phyloP scores from a whole-genome alignment of 2,888 invertebrate genomes.

The Chrysomela aeneicollis region DNA sequence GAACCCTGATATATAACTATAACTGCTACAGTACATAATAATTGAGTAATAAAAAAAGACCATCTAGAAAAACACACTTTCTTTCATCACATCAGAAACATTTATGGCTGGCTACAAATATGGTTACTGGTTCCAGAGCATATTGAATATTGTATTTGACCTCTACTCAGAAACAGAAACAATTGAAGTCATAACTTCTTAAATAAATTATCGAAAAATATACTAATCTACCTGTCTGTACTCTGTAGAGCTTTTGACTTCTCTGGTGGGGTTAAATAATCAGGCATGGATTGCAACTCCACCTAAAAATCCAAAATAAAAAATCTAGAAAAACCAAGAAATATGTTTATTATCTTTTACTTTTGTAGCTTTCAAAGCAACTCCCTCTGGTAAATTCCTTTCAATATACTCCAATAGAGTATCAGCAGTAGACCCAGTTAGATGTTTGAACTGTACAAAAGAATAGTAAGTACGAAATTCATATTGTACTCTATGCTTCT shows the following conservation, averaged over 20 bases:
- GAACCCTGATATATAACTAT: no score
- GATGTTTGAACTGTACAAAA: conserved; percentile 79
- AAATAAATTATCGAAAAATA: background rate
- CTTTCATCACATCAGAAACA: no score
- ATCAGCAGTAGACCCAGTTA: conserved; percentile 95
- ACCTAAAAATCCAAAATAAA: conserved; percentile 21
- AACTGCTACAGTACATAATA: no score
- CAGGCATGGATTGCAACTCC: conserved; percentile 25
- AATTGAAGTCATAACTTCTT: background rate
- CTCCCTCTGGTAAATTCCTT: conserved; percentile 96
- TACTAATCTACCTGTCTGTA: background rate
- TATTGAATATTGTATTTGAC: no score
- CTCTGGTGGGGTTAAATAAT: conserved; percentile 27
- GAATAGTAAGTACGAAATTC: conserved; percentile 93
- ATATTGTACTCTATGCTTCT: conserved; percentile 95
- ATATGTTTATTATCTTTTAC: conserved; percentile 56
- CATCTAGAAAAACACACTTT: no score
- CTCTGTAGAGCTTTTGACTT: background rate
- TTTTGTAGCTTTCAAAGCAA: conserved; percentile 90
- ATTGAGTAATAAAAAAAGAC: no score
- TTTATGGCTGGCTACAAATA: no score
- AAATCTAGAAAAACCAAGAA: background rate
- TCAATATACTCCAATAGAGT: conserved; percentile 96
- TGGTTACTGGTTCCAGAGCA: no score
- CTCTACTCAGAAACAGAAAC: no score